A percentile compares a stretch with the other conserved stretches of the same genome.
phyloP scores from a whole-genome alignment of 2,113 vertebrate species.

The Tragelaphus scriptus region DNA sequence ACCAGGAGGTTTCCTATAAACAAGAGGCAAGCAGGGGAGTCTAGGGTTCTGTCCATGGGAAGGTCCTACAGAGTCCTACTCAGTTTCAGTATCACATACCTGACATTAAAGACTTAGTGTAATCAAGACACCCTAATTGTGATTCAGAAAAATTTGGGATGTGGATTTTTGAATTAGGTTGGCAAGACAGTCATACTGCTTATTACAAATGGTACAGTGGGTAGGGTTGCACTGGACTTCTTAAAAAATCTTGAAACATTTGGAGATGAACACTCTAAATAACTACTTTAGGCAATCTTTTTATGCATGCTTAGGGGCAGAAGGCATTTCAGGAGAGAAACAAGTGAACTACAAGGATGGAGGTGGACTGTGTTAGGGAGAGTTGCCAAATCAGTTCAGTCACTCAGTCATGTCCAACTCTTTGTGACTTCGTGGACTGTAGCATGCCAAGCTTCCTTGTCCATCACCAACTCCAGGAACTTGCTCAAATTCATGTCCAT shows the following conservation, averaged over 20 bases:
- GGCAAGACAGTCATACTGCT: not conserved
- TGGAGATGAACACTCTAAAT: not conserved
- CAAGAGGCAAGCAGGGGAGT: not conserved
- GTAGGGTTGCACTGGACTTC: accelerated
- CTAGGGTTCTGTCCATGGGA: not conserved
- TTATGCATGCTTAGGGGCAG: too few species aligned
- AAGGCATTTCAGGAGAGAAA: not conserved
- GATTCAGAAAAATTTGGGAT: not conserved
- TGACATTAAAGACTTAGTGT: not conserved
- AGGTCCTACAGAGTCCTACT: not conserved
- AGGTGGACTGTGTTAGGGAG: not conserved
- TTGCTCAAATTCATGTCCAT: not conserved
- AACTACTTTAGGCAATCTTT: not conserved
- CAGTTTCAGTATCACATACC: not conserved
- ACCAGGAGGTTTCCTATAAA: not conserved
- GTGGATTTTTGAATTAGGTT: not conserved
- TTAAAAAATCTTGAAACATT: not conserved
- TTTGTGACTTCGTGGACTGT: not conserved
- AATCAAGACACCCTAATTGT: not conserved
- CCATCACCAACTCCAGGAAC: not conserved
- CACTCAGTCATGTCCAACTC: not conserved
- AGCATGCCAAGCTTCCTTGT: not conserved
- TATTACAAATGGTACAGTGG: not conserved
- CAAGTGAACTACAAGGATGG: not conserved
- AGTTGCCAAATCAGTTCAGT: not conserved